A percentile compares a stretch with the other conserved stretches of the same genome.
Evolutionary conservation across 2,797 vertebrate species (phyloP).

Genomic region (Alcedo atthis): DNA sequence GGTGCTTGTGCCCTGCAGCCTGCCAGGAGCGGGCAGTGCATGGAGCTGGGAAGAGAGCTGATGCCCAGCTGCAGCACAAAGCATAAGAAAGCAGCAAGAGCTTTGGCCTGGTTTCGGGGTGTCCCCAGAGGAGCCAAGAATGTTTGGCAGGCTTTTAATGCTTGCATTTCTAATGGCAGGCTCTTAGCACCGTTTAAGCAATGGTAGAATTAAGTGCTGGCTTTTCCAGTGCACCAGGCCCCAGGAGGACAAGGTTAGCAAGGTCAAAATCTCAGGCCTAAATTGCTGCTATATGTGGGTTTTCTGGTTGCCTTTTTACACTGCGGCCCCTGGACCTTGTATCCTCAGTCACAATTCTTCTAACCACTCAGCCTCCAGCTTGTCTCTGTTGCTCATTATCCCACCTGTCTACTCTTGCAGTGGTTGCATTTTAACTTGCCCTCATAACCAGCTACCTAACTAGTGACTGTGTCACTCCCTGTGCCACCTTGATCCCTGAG

Average conservation of each 20-base stretch:
- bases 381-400: background rate
- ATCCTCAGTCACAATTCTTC: background rate
- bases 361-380: background rate
- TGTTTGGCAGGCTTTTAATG: conserved; percentile 61
- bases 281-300: background rate
- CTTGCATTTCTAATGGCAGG: conserved; percentile 61
- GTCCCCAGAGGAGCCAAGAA: conserved; percentile 45
- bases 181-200: conserved; percentile 70
- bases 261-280: conserved; percentile 17
- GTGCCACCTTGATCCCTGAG: background rate
- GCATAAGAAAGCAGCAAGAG: conserved; percentile 20
- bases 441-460: background rate
- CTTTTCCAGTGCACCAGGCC: conserved; percentile 44
- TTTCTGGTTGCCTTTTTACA: background rate
- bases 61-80: conserved; percentile 1
- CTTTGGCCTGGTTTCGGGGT: conserved; percentile 44
- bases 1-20: background rate
- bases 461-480: background rate
- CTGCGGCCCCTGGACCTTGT: background rate
- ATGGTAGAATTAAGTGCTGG: conserved; percentile 51
- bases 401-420: background rate
- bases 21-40: background rate
- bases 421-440: background rate
- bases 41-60: background rate
- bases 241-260: background rate